Evolutionary conservation across 2,888 invertebrate species (phyloP), one percentile per base, ranked within the genome.

Genomic region (Dendrolimus houi): DNA sequence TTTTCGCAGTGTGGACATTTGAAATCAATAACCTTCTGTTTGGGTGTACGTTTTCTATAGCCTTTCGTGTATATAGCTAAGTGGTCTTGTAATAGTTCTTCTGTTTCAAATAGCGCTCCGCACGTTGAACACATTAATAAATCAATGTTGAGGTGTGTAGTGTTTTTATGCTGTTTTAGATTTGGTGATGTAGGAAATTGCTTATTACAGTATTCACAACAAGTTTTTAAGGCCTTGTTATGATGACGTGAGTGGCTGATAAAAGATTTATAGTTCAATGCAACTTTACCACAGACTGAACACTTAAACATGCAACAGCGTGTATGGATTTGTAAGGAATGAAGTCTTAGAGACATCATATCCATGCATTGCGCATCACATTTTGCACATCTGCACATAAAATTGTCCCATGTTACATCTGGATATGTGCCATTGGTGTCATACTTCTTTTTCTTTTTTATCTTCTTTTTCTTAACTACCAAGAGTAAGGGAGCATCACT

Each of bases 311-410:
- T 60, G 52, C 86, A 86, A 60, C 90, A 90, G 8, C 69, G 70
- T 0, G 75, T 64, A 58, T 89, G 90, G 62, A 87, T 88, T 69
- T 89, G 83, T 53, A 85, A 54, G 0, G 87, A 80, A 64, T 90
- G 90, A 1, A 89, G 73, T 55, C 86, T 77, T 55, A 90, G 58
- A 0, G 82, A 83, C 14, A 77, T 67, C 7, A 87, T 71, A 54
- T 83, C 87, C 56, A 85, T 84, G 58, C 86, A 89, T 42, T 83
- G 77, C 0, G 87, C 87, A 58, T 88, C 87, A 52, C 90, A 90
- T 47, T 74, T 75, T 0, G 83, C 87, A 67, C 90, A 90, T 0
- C 81, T 71, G 62, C 87, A 89, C 56, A 79, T 76, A 29, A 83
- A 85, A 9, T 85, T 79, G 0, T 84, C 84, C 90, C 90, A 90